These are phyloP conservation scores for Drosophila aldrichi DNA, from an alignment of 2,888 invertebrate species.

Conservation along the genomic window DNA sequence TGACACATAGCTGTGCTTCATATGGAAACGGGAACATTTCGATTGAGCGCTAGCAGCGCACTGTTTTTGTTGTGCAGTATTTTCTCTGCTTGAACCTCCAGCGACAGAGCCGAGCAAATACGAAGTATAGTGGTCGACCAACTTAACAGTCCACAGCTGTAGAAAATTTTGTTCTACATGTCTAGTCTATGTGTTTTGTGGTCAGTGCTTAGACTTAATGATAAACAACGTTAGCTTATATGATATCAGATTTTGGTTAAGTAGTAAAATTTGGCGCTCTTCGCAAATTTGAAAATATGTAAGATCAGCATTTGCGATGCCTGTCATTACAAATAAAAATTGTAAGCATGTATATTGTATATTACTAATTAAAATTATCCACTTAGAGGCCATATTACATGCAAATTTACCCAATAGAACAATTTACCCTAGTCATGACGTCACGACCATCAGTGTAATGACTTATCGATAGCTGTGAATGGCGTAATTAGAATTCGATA, in stretches of 20 bases:
- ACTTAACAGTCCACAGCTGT: no score
- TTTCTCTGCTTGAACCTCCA: no score
- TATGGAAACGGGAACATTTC: no score
- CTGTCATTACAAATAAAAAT: neutral
- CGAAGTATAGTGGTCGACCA: no score
- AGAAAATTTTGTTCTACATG: no score
- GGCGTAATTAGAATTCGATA: conserved; percentile 13
- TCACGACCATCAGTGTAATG: neutral
- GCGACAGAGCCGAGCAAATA: no score
- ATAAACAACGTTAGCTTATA: neutral
- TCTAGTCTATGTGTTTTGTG: no score
- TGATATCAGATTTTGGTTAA: no score
- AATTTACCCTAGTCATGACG: neutral
- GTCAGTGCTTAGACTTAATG: no score
- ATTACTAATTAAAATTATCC: neutral
- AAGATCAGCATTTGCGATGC: neutral
- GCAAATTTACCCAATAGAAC: neutral
- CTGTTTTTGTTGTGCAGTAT: no score
- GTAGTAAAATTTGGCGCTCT: neutral
- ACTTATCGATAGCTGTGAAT: conserved; percentile 23
- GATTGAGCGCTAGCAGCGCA: no score
- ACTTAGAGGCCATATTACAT: neutral
- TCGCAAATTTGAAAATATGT: neutral
- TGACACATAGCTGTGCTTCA: no score
- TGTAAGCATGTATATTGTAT: neutral